Evolutionary conservation across 2,888 invertebrate genomes (phyloP).

Genomic region (Coelopa pilipes): DNA sequence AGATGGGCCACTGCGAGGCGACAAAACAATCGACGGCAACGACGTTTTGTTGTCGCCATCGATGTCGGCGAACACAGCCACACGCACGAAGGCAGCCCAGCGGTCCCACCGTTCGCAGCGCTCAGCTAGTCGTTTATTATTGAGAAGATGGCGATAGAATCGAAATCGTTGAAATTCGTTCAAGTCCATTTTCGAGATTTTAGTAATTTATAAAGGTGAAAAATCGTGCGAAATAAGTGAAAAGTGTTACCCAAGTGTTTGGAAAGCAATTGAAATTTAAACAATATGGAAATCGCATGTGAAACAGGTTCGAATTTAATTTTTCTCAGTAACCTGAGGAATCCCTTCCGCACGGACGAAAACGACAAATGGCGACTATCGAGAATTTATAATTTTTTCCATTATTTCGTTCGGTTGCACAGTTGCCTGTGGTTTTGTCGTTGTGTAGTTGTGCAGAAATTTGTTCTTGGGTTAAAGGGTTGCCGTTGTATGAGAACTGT

Average conservation of each 20-base stretch:
- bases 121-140: slow-evolving; percentile 43
- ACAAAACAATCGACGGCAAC: too few species aligned
- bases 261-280: slow-evolving; percentile 38
- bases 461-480: slow-evolving; percentile 2
- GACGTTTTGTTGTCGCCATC: too few species aligned
- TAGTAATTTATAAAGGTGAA: slow-evolving; percentile 45
- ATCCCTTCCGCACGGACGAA: slow-evolving; percentile 48
- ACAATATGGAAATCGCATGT: slow-evolving; percentile 53
- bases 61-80: background rate
- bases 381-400: slow-evolving; percentile 45
- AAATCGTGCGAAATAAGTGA: slow-evolving; percentile 41
- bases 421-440: slow-evolving; percentile 44
- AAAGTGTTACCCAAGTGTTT: slow-evolving; percentile 42
- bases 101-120: slow-evolving; percentile 31
- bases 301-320: slow-evolving; percentile 55
- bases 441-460: background rate
- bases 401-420: slow-evolving; percentile 43
- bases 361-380: slow-evolving; percentile 63
- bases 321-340: slow-evolving; percentile 46
- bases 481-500: background rate
- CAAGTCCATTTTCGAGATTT: slow-evolving; percentile 45
- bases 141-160: slow-evolving; percentile 57
- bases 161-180: slow-evolving; percentile 48
- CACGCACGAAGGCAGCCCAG: background rate
- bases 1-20: background rate